Evolutionary conservation across 2,113 vertebrate genomes (phyloP).

Genomic region (Chionomys nivalis): DNA sequence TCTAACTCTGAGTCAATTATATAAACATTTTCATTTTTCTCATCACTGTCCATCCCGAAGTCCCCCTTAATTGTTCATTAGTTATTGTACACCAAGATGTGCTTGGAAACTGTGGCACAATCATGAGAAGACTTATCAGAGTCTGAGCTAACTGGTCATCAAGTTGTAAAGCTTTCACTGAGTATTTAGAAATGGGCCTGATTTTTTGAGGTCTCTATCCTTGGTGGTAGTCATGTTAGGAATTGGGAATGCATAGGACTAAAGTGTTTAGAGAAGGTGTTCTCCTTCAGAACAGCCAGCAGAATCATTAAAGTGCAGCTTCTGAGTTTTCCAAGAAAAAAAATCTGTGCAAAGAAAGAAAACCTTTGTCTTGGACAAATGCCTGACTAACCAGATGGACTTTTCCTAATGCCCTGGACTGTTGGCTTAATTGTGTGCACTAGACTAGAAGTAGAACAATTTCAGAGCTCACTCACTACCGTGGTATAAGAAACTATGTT

Average conservation of each 20-base stretch:
- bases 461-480: background rate
- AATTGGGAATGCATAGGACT: background rate
- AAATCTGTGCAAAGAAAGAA: slow-evolving; percentile 5
- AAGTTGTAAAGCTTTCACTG: background rate
- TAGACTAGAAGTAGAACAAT: slow-evolving; percentile 18
- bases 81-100: background rate
- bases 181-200: background rate
- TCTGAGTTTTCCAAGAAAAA: background rate
- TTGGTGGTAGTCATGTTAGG: background rate
- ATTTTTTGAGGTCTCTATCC: background rate
- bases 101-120: background rate
- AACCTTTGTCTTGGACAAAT: slow-evolving; percentile 32
- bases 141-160: background rate
- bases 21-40: background rate
- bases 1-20: background rate
- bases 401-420: slow-evolving; percentile 35
- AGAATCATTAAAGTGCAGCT: background rate
- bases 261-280: background rate
- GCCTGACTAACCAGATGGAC: slow-evolving; percentile 47
- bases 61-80: background rate
- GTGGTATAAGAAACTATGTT: slow-evolving; percentile 30
- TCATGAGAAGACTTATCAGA: background rate
- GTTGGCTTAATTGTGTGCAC: slow-evolving; percentile 8
- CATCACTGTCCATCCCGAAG: fast-evolving
- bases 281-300: background rate